Evolutionary conservation across 2,113 vertebrate species (phyloP).

Genomic region (Chamaea fasciata): DNA sequence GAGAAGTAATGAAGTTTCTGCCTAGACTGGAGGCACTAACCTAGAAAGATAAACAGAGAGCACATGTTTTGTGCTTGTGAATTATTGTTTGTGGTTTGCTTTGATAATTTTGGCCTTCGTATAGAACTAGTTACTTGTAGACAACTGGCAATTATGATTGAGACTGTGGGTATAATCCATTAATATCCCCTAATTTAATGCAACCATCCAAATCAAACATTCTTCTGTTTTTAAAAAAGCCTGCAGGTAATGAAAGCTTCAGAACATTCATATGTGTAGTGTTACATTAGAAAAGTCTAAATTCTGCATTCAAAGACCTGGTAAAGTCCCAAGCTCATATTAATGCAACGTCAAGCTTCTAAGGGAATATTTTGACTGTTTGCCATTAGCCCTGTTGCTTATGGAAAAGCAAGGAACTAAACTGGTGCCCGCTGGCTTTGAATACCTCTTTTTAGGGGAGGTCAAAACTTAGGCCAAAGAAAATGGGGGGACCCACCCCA

Average conservation of each 20-base stretch:
- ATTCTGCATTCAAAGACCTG: slow-evolving; percentile 28
- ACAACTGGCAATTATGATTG: slow-evolving; percentile 39
- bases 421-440: not conserved
- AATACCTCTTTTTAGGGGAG: slow-evolving; percentile 6
- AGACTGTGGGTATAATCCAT: slow-evolving; percentile 34
- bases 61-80: slow-evolving; percentile 1
- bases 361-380: slow-evolving; percentile 38
- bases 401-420: slow-evolving; percentile 22
- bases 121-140: slow-evolving; percentile 21
- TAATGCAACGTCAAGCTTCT: slow-evolving; percentile 35
- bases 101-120: slow-evolving; percentile 50
- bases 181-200: slow-evolving; percentile 35
- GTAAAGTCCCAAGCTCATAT: slow-evolving; percentile 22
- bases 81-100: slow-evolving; percentile 46
- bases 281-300: slow-evolving; percentile 8
- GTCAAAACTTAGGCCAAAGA: slow-evolving; percentile 36
- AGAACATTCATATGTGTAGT: not conserved
- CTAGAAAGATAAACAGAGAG: slow-evolving; percentile 36
- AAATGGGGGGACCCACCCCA: slow-evolving; percentile 25
- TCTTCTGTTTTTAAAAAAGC: slow-evolving; percentile 24
- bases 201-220: slow-evolving; percentile 58
- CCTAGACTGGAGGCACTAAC: not conserved
- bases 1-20: not conserved
- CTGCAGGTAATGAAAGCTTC: slow-evolving; percentile 46
- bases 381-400: slow-evolving; percentile 23